Evolutionary conservation across 2,888 invertebrate species (phyloP), one percentile per base, ranked within the genome.

Genomic region (Phoronis australis): DNA sequence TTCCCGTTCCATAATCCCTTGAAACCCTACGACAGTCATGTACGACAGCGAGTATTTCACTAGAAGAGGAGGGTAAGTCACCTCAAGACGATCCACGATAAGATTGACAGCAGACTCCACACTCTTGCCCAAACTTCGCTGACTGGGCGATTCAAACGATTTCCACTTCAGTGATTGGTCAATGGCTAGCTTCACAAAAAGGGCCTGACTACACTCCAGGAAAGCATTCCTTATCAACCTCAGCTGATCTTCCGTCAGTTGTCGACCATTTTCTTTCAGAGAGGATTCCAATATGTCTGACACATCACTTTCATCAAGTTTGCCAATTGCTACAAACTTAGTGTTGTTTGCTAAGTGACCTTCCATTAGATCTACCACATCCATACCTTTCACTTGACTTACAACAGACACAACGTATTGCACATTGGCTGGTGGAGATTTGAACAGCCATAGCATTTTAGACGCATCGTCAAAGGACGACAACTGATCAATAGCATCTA

Each of bases 401-500:
- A 71, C 44, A 4, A 65, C 69, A 3, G 71, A 71, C 2, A 71
- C 42, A 23, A 72, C 59, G 20, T 70, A 40, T 42, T 64, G 61
- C 22, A 72, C 55, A 51, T 69, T 69, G 12, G 54, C 37, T 9
- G 73, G 73, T 5, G 70, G 56, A n/a, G 50, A 26, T 1, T 45
- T 53, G 9, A 69, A 69, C 35, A 73, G 46, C 73, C 73, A 73
- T 12, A 37, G 24, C 59, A 68, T 59, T 3, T 39, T 48, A 50
- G 67, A 63, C 12, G 69, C 65, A 52, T 62, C 56, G 46, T 66
- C 50, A 20, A 39, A 31, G 2, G 64, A 46, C 1, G 48, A 51
- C 24, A 73, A 52, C 57, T 73, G 73, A 48, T 73, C 71, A 9
- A 73, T 45, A 1, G 73, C 71, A 47, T 73, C 73, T 18, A 73